Base-by-base conservation (phyloP, 30 jellyfish, hydroid and myxozoan species). In the Pelagia noctiluca region DNA sequence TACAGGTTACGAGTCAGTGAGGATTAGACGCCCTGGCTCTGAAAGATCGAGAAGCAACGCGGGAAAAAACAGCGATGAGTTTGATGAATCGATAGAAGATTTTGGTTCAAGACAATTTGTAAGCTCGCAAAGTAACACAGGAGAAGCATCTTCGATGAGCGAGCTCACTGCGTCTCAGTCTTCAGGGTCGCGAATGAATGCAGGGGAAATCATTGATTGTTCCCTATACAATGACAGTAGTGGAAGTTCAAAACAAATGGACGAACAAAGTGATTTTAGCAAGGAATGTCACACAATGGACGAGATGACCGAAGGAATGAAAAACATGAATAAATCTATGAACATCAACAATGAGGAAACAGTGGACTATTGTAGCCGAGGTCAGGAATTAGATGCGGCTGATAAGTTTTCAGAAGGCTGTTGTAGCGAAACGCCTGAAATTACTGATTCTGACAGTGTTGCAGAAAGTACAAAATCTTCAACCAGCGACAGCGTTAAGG, bases 241-340 rank as follows among this genome's bases (percentile, higher is more conserved):
- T 18, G 22, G 19, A 32, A 63, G 38, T 23, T 21, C 32, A 18
- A 37, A 64, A 82, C 86, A 70, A 70, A 68, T 36, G 69, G 28
- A 35, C 12, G 68, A 66, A n/a, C 66, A 49, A 50, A 38, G 50
- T 50, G 52, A 52, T 82, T 79, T 82, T 57, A 23, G 38, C 28
- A 80, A 82, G 70, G 92, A 82, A 82, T 82, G 92, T 86, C 2
- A 35, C 13, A 38, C 80, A 34, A 82, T 82, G 70, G 48, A 23
- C 35, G 82, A 82, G 26, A 34, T 82, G 69, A 82, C 92, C 86
- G 63, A 82, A 68, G 83, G 92, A 82, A 82, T 82, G 76, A 76
- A 34, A 36, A 35, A 25, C 18, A 82, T 82, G 92, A 82, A 69
- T 82, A 75, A 35, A 33, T 42, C 70, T 37, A 49, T 48, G 73